phyloP scores from a whole-genome alignment of 2,797 vertebrate species.

The Poecilia wingei region DNA sequence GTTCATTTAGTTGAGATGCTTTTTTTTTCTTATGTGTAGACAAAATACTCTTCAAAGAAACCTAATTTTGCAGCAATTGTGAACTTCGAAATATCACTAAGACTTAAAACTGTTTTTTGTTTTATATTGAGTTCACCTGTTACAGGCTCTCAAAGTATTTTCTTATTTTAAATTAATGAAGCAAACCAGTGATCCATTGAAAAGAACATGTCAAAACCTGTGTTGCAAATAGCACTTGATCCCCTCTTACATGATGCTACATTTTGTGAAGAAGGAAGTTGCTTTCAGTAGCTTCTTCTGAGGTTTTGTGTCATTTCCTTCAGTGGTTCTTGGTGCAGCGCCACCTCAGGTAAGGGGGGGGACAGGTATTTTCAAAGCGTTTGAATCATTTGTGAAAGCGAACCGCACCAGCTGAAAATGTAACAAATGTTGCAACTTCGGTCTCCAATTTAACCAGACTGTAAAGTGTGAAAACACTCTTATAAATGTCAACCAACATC shows the following conservation, averaged over 20 bases:
- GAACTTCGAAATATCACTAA: constrained; percentile 24
- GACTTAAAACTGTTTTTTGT: constrained; percentile 2
- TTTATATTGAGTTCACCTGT: constrained; percentile 31
- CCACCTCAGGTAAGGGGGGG: too few relatives aligned
- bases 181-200: neutral
- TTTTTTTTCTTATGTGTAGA: neutral
- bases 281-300: neutral
- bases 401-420: too few relatives aligned
- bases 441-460: too few relatives aligned
- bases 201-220: neutral
- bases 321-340: too few relatives aligned
- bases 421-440: too few relatives aligned
- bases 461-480: neutral
- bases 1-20: constrained; percentile 30
- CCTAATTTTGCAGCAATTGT: neutral
- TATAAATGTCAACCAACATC: neutral
- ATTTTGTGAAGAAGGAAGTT: neutral
- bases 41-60: constrained; percentile 20
- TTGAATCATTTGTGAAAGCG: too few relatives aligned
- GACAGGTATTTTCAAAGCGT: too few relatives aligned
- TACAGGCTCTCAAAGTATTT: constrained; percentile 14
- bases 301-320: too few relatives aligned
- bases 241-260: neutral
- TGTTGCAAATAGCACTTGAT: neutral
- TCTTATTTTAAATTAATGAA: neutral